Conservation (phyloP, 2,113 vertebrate genomes). For the Atlantisia rogersi region DNA sequence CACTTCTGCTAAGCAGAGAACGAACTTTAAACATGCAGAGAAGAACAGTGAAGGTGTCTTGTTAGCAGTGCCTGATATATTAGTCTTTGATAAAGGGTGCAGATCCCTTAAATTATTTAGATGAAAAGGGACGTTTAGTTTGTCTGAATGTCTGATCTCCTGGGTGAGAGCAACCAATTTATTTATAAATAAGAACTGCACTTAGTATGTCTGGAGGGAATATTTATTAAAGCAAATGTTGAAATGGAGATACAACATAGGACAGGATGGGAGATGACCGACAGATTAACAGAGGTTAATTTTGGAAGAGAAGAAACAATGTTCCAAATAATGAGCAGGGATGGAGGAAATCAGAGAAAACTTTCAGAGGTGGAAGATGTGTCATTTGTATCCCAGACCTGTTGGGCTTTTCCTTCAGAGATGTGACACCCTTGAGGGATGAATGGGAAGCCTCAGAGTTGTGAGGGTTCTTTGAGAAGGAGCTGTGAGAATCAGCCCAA, state of each 20-base stretch:
- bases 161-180: neutral
- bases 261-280: slow-evolving; percentile 34
- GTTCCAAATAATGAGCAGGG: neutral
- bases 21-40: neutral
- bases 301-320: neutral
- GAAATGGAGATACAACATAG: neutral
- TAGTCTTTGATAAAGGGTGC: slow-evolving; percentile 40
- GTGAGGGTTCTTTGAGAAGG: neutral
- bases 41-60: slow-evolving; percentile 44
- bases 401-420: neutral
- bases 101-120: slow-evolving; percentile 56
- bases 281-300: slow-evolving; percentile 35
- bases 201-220: slow-evolving; percentile 20
- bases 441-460: neutral
- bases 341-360: neutral
- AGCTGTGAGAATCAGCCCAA: neutral
- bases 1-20: neutral
- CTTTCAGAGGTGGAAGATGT: neutral
- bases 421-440: neutral
- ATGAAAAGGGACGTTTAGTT: slow-evolving; percentile 12
- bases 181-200: slow-evolving; percentile 30
- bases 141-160: slow-evolving; percentile 64
- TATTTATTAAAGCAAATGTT: slow-evolving; percentile 54
- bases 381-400: neutral
- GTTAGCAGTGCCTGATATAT: slow-evolving; percentile 3